Evolutionary conservation across 2,888 invertebrate genomes (phyloP), one percentile per base, ranked within the genome.

Genomic region (Ophion ellenae): DNA sequence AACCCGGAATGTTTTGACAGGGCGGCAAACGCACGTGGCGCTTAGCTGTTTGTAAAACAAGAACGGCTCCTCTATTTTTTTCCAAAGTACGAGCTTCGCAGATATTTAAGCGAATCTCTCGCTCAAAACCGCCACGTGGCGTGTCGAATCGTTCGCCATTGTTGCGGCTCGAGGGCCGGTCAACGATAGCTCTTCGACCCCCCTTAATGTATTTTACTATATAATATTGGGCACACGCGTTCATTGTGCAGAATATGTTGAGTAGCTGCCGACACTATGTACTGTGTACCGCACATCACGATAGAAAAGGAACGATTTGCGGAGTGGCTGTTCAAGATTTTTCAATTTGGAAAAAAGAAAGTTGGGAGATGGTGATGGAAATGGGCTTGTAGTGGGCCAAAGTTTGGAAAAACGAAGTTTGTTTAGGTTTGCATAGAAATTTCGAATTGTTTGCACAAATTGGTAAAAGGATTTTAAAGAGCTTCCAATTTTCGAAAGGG

Each of bases 41-140:
- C 84, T 86, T 89, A 90, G 91, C 91, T 93, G 93, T 94, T 94
- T 94, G 93, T 93, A 93, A 94, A 94, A 94, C 94, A 93, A 92
- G 91, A 90, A 89, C 90, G 90, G 90, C 87, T 91, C 91, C 91
- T 92, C 93, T 93, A 92, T 94, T 90, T 89, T 86, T 85, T 53
- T 53, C 88, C 90, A 69, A 40, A 71, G 76, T 53, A 45, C 36
- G 76, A 76, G 53, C 66, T 61, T 69, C 64, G 63, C 45, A 32
- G 79, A 75, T 63, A 78, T 83, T 87, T 79, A 79, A 87, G 73
- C 75, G 74, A 80, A 57, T 28, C 83, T 85, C 81, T 81, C 66
- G 81, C 71, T 75, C 32, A 73, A 81, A 57, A 74, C 63, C 79
- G 86, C 69, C 89, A 87, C 87, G 88, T 87, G 88, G 57, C 84